Conservation (phyloP, 1,140 invertebrate genomes). For the Rhagoletis zephyria region DNA sequence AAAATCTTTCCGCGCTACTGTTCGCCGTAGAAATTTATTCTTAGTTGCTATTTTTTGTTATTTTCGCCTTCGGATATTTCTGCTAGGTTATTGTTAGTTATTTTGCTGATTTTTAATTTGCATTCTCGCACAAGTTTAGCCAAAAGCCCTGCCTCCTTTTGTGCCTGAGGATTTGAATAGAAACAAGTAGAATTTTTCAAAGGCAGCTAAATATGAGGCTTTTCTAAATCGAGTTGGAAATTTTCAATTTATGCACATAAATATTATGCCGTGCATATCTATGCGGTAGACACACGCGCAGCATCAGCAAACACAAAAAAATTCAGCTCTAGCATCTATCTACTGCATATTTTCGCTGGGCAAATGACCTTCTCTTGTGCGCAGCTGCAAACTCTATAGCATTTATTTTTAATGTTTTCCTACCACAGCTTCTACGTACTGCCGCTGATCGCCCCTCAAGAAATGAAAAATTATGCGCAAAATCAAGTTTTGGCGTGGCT, state of each 20-base stretch:
- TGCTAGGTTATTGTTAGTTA: too few species aligned
- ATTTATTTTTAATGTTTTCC: neutral
- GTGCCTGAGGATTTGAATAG: neutral
- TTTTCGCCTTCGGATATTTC: neutral
- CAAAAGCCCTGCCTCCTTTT: neutral
- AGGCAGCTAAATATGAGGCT: too few species aligned
- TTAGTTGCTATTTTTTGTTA: too few species aligned
- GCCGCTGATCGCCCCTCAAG: neutral
- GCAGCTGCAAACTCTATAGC: constrained; percentile 30
- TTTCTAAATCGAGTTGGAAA: neutral
- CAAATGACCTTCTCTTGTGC: constrained; percentile 50
- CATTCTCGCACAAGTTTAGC: neutral
- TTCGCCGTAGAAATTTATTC: too few species aligned
- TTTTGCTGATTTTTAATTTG: neutral
- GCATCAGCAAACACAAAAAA: neutral
- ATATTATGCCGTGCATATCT: neutral
- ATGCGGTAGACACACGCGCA: neutral
- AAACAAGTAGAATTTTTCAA: neutral
- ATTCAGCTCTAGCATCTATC: neutral
- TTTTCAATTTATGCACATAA: constrained; percentile 19
- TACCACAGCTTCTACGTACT: neutral
- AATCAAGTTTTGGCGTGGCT: constrained; percentile 51
- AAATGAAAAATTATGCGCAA: constrained; percentile 48
- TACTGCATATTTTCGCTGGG: constrained; percentile 27
- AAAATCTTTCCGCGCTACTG: too few species aligned